Conservation (phyloP, 2,888 invertebrate species). For the Netelia inedita region DNA sequence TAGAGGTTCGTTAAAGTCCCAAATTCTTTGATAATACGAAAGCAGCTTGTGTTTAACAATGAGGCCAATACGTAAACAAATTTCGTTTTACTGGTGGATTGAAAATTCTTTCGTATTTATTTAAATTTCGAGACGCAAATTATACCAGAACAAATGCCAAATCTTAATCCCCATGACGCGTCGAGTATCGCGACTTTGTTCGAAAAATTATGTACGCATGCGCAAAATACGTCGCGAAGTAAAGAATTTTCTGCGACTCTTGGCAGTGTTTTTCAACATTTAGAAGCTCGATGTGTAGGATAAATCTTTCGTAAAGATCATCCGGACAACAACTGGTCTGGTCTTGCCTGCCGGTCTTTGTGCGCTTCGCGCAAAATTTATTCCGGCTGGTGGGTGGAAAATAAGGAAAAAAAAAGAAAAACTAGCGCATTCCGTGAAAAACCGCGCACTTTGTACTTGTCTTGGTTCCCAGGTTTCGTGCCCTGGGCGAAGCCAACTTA, state of each 20-base stretch:
- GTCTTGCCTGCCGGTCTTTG: neutral
- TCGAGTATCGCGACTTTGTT: slow-evolving; percentile 34
- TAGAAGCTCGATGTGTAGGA: slow-evolving; percentile 52
- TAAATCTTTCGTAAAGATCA: slow-evolving; percentile 43
- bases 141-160: slow-evolving; percentile 37
- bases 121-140: slow-evolving; percentile 14
- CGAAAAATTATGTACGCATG: slow-evolving; percentile 15
- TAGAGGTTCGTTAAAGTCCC: no score
- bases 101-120: neutral
- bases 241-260: slow-evolving; percentile 54
- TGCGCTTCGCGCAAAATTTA: slow-evolving; percentile 14
- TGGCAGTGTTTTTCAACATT: slow-evolving; percentile 52
- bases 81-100: no score
- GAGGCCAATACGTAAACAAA: no score
- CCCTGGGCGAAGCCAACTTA: slow-evolving; percentile 33
- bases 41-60: no score
- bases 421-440: slow-evolving; percentile 6
- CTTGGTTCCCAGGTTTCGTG: neutral
- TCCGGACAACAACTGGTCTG: slow-evolving; percentile 31
- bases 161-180: slow-evolving; percentile 39
- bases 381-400: neutral
- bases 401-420: neutral
- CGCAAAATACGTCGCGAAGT: slow-evolving; percentile 33
- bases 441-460: slow-evolving; percentile 37
- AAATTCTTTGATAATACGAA: no score